These are phyloP conservation scores for Biston stratarius DNA, from an alignment of 2,888 invertebrate genomes.

Conservation along the genomic window DNA sequence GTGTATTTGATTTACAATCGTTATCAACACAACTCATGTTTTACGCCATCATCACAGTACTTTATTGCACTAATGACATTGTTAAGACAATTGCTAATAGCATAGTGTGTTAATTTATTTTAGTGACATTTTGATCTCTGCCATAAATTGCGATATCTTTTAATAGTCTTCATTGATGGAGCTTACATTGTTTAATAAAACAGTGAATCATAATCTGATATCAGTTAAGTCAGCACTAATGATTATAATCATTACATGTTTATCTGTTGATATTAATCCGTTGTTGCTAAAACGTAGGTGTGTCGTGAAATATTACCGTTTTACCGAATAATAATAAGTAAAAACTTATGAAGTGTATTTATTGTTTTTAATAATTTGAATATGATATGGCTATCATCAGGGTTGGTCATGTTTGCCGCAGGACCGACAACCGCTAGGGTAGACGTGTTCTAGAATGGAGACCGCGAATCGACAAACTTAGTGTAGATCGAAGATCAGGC, in stretches of 20 bases:
- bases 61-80: constrained; percentile 1
- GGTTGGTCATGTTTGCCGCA: too few species aligned
- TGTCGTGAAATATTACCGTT: not conserved
- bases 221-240: not conserved
- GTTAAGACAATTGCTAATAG: not conserved
- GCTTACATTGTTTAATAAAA: constrained; percentile 8
- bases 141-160: constrained; percentile 20
- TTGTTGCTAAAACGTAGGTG: constrained; percentile 10
- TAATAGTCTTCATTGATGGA: not conserved
- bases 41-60: not conserved
- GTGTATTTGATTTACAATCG: not conserved
- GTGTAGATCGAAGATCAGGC: too few species aligned
- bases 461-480: too few species aligned
- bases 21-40: not conserved
- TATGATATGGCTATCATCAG: not conserved
- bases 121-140: constrained; percentile 7
- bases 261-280: constrained; percentile 14
- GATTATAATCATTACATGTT: not conserved
- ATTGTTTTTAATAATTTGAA: too few species aligned
- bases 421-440: too few species aligned
- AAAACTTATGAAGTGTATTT: too few species aligned
- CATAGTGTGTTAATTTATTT: not conserved
- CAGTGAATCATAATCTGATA: constrained; percentile 17
- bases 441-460: too few species aligned
- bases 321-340: too few species aligned